Base-by-base conservation (phyloP, 2,888 invertebrate species). In the Phengaris alcon region DNA sequence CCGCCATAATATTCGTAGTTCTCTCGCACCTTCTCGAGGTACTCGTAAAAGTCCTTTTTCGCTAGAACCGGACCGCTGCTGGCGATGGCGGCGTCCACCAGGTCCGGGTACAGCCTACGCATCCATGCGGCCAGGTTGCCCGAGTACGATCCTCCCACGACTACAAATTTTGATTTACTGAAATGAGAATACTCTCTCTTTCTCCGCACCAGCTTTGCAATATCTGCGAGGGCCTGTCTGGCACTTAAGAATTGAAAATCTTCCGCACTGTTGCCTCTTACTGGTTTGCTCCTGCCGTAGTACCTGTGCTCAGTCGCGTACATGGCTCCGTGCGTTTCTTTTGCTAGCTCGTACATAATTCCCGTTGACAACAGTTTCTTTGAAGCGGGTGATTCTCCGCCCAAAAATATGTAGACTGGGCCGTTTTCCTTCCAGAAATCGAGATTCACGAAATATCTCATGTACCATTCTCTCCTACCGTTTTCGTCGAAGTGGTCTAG, bases 41-140 rank as follows among this genome's bases (percentile, higher is more conserved):
- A 93, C 82, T 91, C 91, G 75, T 83, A 87, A 76, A 90, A 93
- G 79, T 92, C 87, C 78, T 84, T 86, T 78, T 91, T 90, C 2
- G 91, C 91, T 69, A 90, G 76, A 46, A 92, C 90, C 9, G 93
- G 93, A 15, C 86, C 91, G 80, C 93, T 93, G 76, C 91, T 92
- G 0, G 91, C 87, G 57, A 91, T 82, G 9, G 88, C 90, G 46
- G 90, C 91, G 79, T 91, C 87, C 0, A 92, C 85, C 76, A 90
- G 79, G n/a, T 88, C 79, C 12, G 92, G 90, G 77, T 92, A 91
- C 0, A 88, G 70, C 2, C 89, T 78, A 79, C 83, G 87, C 85
- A 91, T 86, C 92, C 92, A 92, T 1, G 90, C 90, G 44, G 93
- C 92, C 78, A 93, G 84, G 75, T 91, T 93, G 8, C 90, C 92